Base-by-base conservation (phyloP, 2,797 vertebrate species). In the Sylvilagus floridanus region DNA sequence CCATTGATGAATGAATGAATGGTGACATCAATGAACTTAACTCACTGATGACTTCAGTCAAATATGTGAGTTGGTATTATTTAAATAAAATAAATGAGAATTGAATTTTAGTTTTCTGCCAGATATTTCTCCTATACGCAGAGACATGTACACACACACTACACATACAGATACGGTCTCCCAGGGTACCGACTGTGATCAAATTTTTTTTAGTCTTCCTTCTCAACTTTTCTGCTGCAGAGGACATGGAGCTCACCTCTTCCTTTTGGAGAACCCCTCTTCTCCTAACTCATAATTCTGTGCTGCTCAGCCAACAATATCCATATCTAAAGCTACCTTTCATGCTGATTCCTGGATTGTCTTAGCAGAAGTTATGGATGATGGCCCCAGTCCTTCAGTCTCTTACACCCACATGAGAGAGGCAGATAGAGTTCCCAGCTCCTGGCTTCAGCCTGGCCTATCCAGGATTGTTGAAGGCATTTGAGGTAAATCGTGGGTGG, bases 21-120 rank as follows among this genome's bases (percentile, higher is more conserved):
- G 65, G 47, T 57, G 54, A 14, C 66, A 28, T 84, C n/a, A 50
- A 4, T 68, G 32, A 57, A n/a, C 3, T 63, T 79, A 66, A 93
- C 84, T 79, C 71, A 65, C 9, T 47, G 35, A 2, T 72, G 62
- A 91, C 87, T 47, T 69, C 81, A 92, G 22, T 17, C 22, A 65
- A 11, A 63, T 30, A 60, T 30, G 12, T 76, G 42, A 21, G 12
- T 60, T 91, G 47, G 9, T 65, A 22, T 54, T 68, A 37, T 30
- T 69, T 90, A 32, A 24, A 32, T 26, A 63, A 82, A 89, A 68
- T 14, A 68, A 5, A n/a, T 35, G n/a, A 65, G 30, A 65, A 47
- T 7, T 37, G 47, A 82, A 17, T 87, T 77, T 90, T 69, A 72
- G 21, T 76, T 83, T 90, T 71, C n/a, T 78, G 21, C 11, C 19